Base-by-base conservation (phyloP, 1,140 invertebrate genomes). In the Caerostris extrusa region DNA sequence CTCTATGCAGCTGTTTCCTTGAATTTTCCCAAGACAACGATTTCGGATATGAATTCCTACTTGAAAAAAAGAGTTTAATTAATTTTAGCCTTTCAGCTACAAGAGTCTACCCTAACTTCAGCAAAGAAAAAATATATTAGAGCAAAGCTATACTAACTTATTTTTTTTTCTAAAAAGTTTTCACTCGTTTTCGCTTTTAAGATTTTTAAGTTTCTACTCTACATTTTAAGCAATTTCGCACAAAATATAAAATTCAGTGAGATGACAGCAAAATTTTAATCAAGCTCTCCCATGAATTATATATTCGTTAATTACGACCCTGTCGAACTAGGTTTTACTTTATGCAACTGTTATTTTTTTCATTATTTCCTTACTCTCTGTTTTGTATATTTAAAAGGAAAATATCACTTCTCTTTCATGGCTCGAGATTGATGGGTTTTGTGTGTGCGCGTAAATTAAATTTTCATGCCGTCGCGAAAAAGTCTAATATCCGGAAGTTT, bases 51-150 rank as follows among this genome's bases (percentile, higher is more conserved):
- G 69, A 50, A 77, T 90, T 60, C 57, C 88, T 57, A 90, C 69
- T 71, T 90, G 55, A 90, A 90, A 90, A 90, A 67, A 77, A 90
- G 61, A 77, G n/a, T 90, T 90, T 90, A 90, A 90, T 90, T 90
- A 90, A 90, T 90, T 90, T 90, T 60, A 90, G 88, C 88, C 88
- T 77, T 90, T 53, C 50, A 90, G 88, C 88, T 19, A 88, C n/a
- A 85, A 85, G 56, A 57, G 83, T 19, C n/a, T 57, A 19, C 50
- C 17, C 61, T 17, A 64, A 17, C 12, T 17, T 10, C 61, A 14
- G 61, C 12, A 64, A 64, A 64, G 61, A 64, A 10, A 34, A 90
- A 90, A 50, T 71, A n/a, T 14, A 3, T 50, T 55, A 7, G 67
- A 57, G 77, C 53, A 90, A 60, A 90, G 55, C 55, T 71, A 56